Conservation (phyloP, 2,888 invertebrate genomes). For the Eurytoma californica region DNA sequence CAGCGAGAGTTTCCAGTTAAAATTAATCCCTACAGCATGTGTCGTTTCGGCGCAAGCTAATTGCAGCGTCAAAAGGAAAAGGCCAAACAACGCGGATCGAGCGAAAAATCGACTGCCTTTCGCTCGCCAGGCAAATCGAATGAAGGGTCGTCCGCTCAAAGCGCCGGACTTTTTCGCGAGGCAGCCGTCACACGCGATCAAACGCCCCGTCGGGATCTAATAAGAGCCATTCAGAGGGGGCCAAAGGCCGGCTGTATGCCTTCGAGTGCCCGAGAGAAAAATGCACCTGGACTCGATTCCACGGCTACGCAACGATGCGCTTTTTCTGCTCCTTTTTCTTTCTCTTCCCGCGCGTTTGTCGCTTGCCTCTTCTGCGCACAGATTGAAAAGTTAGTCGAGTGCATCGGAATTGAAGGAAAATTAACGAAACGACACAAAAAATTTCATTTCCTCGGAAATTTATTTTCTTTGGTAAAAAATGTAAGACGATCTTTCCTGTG, state of each 20-base stretch:
- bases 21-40: neutral
- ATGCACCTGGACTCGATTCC: slow-evolving; percentile 26
- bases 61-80: slow-evolving; percentile 29
- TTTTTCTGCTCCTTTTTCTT: slow-evolving; percentile 1
- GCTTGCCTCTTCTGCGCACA: neutral
- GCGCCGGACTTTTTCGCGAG: slow-evolving; percentile 17
- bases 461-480: too few species aligned
- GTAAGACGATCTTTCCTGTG: too few species aligned
- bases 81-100: slow-evolving; percentile 22
- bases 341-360: neutral
- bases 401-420: too few species aligned
- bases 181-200: slow-evolving; percentile 28
- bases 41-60: neutral
- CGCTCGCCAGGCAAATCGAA: slow-evolving; percentile 32
- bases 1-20: too few species aligned
- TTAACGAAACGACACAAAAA: too few species aligned
- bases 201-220: slow-evolving; percentile 31
- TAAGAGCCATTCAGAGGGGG: slow-evolving; percentile 21
- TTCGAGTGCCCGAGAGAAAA: slow-evolving; percentile 12
- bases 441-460: too few species aligned
- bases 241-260: slow-evolving; percentile 21
- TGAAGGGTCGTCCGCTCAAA: slow-evolving; percentile 10
- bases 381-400: too few species aligned
- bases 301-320: neutral
- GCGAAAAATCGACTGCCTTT: slow-evolving; percentile 16